Evolutionary conservation across 2,888 invertebrate species (phyloP), one percentile per base, ranked within the genome.

Genomic region (Chalcis sispes): DNA sequence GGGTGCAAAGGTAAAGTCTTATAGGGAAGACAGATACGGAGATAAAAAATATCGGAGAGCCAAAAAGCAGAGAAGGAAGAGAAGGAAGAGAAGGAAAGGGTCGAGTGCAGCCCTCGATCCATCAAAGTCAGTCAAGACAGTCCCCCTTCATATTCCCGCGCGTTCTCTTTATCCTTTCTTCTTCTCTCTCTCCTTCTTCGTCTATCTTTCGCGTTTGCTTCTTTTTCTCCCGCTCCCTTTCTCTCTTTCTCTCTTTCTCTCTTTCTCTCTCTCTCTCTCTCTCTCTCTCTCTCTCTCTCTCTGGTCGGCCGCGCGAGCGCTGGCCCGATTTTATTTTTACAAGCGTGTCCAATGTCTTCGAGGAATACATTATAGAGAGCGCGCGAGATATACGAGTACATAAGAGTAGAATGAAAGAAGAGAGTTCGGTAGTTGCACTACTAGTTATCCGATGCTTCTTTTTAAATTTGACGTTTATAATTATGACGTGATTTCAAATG

Each of bases 281-380:
- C 25, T 72, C 64, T 18, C 71, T n/a, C 54, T 40, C 56, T 36
- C 4, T 36, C 36, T 42, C 42, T 13, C 15, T 42, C 42, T 42
- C 42, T 15, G n/a, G 40, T 29, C 50, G 50, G 42, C 56, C 79
- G 79, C 78, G 81, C 80, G n/a, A 36, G 40, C 50, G 50, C 50
- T 61, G 79, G 79, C 78, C 81, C 80, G 82, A 82, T 82, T 79
- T 82, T 82, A 84, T 82, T 85, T 85, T 86, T 84, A 86, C 85
- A 84, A 86, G 86, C 87, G 85, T 85, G 87, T 85, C 87, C 86
- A 84, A 87, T 86, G 84, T 83, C 83, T 81, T 85, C 84, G 84
- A 83, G 80, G 85, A 86, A 86, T 85, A 85, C 81, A 85, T 87
- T 86, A 86, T 69, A 65, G 52, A 66, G 70, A 64, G 5, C 15